A percentile compares a stretch with the other conserved stretches of the same genome.
These are phyloP conservation scores for Danio jaintianensis DNA, from an alignment of 2,797 vertebrate genomes.

Conservation along the genomic window DNA sequence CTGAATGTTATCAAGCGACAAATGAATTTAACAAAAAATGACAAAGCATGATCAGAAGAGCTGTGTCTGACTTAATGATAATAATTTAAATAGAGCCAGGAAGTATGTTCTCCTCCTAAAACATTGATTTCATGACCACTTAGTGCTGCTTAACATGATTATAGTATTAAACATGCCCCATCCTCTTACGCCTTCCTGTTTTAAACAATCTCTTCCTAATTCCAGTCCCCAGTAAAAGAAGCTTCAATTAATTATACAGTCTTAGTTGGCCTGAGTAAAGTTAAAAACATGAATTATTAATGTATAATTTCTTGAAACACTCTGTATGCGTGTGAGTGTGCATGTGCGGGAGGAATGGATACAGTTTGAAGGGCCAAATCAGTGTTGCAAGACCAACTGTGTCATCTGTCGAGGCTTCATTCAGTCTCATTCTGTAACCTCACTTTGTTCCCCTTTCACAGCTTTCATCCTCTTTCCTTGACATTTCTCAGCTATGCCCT, in stretches of 20 bases:
- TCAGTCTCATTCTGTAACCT: constrained; percentile 15
- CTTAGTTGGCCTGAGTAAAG: constrained; percentile 38
- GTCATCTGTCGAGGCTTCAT: constrained; percentile 20
- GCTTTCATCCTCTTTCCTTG: constrained; percentile 16
- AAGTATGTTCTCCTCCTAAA: neutral
- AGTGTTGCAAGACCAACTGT: constrained; percentile 12
- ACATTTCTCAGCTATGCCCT: constrained; percentile 43
- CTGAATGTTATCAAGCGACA: neutral
- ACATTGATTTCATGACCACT: constrained; percentile 52
- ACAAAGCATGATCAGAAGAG: neutral
- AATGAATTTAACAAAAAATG: constrained; percentile 1
- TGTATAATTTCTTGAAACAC: constrained; percentile 50
- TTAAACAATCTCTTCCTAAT: constrained; percentile 47
- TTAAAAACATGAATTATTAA: constrained; percentile 53
- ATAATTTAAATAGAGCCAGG: neutral
- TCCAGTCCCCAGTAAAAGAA: constrained; percentile 34
- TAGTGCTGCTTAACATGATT: constrained; percentile 52
- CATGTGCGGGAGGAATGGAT: neutral
- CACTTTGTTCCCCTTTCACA: constrained; percentile 6
- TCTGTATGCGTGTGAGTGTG: neutral
- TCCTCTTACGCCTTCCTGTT: constrained; percentile 12
- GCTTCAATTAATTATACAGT: constrained; percentile 56
- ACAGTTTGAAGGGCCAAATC: constrained; percentile 26
- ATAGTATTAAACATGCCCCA: constrained; percentile 51
- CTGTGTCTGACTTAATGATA: neutral